Evolutionary conservation across 2,888 invertebrate genomes (phyloP).

Genomic region (Phragmatobia fuliginosa): DNA sequence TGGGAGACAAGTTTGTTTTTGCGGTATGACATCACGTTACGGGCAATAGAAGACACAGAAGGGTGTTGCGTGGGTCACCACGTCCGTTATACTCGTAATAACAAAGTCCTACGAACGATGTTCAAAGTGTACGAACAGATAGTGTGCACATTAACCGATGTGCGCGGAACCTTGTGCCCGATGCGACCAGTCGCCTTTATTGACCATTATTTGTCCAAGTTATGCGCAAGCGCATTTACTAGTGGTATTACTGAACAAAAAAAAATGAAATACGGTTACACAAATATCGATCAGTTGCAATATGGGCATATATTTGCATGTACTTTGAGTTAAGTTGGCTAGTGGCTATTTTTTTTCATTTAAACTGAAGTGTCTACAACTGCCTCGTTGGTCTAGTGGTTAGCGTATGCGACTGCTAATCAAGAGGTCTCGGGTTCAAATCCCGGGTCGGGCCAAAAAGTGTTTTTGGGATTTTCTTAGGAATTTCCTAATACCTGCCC

Average conservation of each 20-base stretch:
- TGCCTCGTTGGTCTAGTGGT: no score
- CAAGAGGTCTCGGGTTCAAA: no score
- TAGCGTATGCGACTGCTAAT: no score
- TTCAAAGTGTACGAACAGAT: not conserved
- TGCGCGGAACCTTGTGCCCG: conserved; percentile 48
- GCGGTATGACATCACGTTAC: no score
- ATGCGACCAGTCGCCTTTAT: conserved; percentile 45
- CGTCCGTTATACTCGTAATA: no score
- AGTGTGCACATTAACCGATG: not conserved
- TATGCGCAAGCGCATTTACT: conserved; percentile 19
- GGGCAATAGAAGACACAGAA: no score
- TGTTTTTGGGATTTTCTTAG: no score
- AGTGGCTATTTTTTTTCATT: not conserved
- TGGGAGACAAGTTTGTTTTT: no score
- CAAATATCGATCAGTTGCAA: not conserved
- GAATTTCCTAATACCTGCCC: no score
- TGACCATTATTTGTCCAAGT: conserved; percentile 48
- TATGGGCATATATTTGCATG: not conserved
- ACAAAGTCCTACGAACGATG: not conserved
- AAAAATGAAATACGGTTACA: not conserved
- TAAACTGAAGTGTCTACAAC: no score
- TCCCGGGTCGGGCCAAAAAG: no score
- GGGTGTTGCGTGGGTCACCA: no score
- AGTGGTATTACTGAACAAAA: conserved; percentile 15
- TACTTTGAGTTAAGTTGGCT: not conserved